phyloP scores from a whole-genome alignment of 2,888 invertebrate genomes.

The Glyphotaelius pellucidus region DNA sequence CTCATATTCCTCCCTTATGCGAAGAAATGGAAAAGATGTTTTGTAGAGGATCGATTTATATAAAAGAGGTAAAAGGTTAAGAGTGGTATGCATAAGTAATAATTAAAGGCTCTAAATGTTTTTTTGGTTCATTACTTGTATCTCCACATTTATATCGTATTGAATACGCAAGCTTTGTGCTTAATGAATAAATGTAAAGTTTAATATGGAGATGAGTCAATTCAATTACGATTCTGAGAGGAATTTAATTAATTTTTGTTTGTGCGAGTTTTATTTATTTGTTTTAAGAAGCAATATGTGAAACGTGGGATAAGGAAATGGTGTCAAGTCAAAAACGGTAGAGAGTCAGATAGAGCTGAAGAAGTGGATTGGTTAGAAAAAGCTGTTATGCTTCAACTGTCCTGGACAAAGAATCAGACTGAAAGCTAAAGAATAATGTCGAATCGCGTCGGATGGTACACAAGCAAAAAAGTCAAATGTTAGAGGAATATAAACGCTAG shows the following conservation, averaged over 20 bases:
- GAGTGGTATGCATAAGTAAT: too few relatives aligned
- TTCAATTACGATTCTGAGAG: not conserved
- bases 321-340: not conserved
- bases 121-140: not conserved
- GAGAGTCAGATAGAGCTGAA: not conserved
- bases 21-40: too few relatives aligned
- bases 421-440: not conserved
- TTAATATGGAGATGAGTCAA: slow-evolving; percentile 34
- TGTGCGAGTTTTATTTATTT: slow-evolving; percentile 21
- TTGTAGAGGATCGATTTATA: too few relatives aligned
- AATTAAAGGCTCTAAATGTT: not conserved
- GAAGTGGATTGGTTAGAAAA: not conserved
- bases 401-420: not conserved
- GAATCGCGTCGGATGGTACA: not conserved
- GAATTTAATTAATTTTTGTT: slow-evolving; percentile 19
- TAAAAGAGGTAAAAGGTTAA: too few relatives aligned
- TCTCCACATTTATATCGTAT: not conserved
- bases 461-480: not conserved
- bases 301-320: not conserved
- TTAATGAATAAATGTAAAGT: slow-evolving; percentile 25
- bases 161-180: not conserved
- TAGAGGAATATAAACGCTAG: too few relatives aligned
- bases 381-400: not conserved
- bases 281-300: not conserved
- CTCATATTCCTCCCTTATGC: too few relatives aligned